Conservation (phyloP, 2,888 invertebrate species). For the Griposia aprilina region DNA sequence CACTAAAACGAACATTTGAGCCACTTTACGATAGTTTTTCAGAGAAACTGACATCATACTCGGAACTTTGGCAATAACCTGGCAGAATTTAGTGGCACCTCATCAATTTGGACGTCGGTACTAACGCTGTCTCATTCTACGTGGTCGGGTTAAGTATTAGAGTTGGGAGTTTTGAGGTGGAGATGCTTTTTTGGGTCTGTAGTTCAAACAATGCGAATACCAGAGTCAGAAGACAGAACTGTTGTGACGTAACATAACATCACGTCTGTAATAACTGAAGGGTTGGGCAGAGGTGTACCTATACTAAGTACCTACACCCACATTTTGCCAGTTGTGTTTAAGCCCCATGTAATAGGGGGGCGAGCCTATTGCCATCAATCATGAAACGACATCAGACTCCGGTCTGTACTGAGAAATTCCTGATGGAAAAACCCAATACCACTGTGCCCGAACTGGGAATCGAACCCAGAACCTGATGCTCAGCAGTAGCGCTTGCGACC, state of each 20-base stretch:
- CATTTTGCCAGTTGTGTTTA: neutral
- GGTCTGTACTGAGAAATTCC: neutral
- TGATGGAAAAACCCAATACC: neutral
- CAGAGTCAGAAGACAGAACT: neutral
- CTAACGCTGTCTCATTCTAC: conserved; percentile 57
- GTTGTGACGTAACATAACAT: neutral
- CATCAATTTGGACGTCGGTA: conserved; percentile 60
- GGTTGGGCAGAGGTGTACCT: neutral
- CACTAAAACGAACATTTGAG: conserved; percentile 51
- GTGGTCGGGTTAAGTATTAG: conserved; percentile 65
- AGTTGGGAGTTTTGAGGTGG: conserved; percentile 44
- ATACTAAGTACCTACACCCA: neutral
- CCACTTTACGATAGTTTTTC: conserved; percentile 56
- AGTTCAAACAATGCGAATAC: neutral
- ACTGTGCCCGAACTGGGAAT: neutral
- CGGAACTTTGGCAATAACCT: conserved; percentile 66
- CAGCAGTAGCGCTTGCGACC: neutral
- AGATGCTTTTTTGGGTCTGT: conserved; percentile 23
- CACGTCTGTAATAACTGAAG: neutral
- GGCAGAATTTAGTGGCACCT: conserved; percentile 66
- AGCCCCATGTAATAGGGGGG: neutral
- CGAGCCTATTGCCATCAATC: neutral
- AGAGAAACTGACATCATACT: conserved; percentile 60
- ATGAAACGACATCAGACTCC: neutral
- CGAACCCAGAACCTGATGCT: neutral